Evolutionary conservation across 2,113 vertebrate genomes (phyloP), one percentile per base, ranked within the genome.

Genomic region (Mormoops blainvillei): DNA sequence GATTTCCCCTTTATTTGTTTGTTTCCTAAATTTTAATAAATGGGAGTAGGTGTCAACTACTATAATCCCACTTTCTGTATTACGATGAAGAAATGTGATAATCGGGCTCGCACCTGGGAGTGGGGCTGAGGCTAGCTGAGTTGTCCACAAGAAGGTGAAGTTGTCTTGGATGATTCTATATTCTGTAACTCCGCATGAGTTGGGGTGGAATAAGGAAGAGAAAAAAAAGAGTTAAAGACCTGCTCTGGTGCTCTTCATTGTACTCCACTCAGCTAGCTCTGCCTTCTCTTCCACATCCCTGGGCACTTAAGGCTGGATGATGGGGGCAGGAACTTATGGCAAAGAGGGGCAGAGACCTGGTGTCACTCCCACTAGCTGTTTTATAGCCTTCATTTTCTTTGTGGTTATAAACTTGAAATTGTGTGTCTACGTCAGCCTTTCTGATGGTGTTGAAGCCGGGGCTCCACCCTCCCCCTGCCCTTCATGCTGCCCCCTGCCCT

Each of bases 261-360:
- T 52, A 54, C 15, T 38, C 15, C 11, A 1, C 8, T 3, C 24
- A 31, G 33, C 2, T 38, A 33, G 5, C 19, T 38, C 56, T 95
- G 54, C 61, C 48, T 90, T 71, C 38, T 58, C 45, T 81, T 20
- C 5, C 6, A 68, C 33, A 13, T 58, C 52, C 2, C 3, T 67
- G 36, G 80, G n/a, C 33, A 41, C 36, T 18, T 6, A 31, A 8
- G 26, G 36, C 67, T 54, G 58, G 33, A 3, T n/a, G 31, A 4
- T 61, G 41, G 1, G 8, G 16, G 15, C 24, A 18, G 13, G 19
- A 16, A 24, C 8, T 2, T 2, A 5, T 4, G 13, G 28, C 5
- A 0, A 19, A 24, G 5, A 68, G 24, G 22, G 18, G 7, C 11
- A 61, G 70, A 91, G 52, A 92, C 19, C 13, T 4, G 24, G 18